phyloP scores from a whole-genome alignment of 2,797 vertebrate species.

The Lemur catta region DNA sequence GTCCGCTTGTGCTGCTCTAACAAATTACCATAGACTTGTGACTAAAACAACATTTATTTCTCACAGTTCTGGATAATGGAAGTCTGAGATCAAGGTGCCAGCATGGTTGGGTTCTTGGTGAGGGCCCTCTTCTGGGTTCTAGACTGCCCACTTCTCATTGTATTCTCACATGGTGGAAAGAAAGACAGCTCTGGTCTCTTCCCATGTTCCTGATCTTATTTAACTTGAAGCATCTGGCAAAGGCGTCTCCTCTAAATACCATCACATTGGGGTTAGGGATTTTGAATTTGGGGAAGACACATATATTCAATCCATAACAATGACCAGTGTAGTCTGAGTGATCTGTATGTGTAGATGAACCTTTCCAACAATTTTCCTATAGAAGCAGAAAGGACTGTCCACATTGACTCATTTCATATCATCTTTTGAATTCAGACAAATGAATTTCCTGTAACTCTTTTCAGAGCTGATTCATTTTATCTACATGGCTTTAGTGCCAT shows the following conservation, averaged over 20 bases:
- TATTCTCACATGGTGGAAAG: background rate
- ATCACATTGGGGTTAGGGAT: background rate
- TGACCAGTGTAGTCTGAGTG: background rate
- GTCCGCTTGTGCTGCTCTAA: background rate
- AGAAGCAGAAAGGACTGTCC: background rate
- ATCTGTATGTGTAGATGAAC: slow-evolving; percentile 5
- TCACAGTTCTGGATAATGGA: background rate
- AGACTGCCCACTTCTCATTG: background rate
- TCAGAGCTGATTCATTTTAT: slow-evolving; percentile 82
- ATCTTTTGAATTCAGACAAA: slow-evolving; percentile 78
- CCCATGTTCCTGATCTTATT: background rate
- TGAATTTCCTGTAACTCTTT: slow-evolving; percentile 77
- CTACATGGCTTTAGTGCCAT: slow-evolving; percentile 77
- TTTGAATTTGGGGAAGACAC: background rate
- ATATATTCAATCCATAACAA: background rate
- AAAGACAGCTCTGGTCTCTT: background rate
- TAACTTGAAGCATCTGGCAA: background rate
- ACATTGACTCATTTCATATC: slow-evolving; percentile 68
- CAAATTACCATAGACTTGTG: background rate
- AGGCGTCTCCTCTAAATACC: background rate
- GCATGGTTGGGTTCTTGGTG: background rate
- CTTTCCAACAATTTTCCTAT: slow-evolving; percentile 54
- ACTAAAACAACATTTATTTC: background rate
- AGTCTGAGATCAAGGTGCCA: background rate
- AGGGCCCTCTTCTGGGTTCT: background rate